Conservation (phyloP, 2,888 invertebrate species). For the Pterostichus niger region DNA sequence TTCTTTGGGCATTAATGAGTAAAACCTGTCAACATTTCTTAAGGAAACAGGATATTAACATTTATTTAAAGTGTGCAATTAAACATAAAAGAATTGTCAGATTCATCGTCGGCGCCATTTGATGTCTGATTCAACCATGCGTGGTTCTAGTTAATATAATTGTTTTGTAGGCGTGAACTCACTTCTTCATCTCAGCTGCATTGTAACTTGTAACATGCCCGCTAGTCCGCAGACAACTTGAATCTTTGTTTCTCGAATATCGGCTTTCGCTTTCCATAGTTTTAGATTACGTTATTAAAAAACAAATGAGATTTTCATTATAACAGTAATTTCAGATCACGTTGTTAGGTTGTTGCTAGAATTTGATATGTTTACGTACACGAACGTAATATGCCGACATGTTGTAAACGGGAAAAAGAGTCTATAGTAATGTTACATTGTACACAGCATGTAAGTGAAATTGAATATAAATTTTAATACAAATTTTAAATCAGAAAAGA, state of each 20-base stretch:
- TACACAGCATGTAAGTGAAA: constrained; percentile 4
- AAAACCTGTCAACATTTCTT: constrained; percentile 14
- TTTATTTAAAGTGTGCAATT: constrained; percentile 6
- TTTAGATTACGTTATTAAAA: constrained; percentile 52
- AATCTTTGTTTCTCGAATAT: constrained; percentile 41
- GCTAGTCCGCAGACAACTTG: background rate
- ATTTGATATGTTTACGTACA: constrained; percentile 36
- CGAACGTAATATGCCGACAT: constrained; percentile 20
- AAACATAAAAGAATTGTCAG: constrained; percentile 17
- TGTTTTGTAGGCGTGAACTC: constrained; percentile 52
- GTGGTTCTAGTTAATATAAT: constrained; percentile 34
- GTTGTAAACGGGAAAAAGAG: background rate
- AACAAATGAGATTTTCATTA: constrained; percentile 51
- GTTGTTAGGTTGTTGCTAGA: constrained; percentile 7
- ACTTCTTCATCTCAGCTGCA: constrained; percentile 1
- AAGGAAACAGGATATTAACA: constrained; percentile 9
- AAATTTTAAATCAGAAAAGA: constrained; percentile 4
- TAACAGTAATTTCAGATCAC: constrained; percentile 22
- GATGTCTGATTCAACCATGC: constrained; percentile 8
- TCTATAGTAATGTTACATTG: background rate
- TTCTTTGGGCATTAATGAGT: no score
- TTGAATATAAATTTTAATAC: constrained; percentile 26
- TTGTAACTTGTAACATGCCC: constrained; percentile 8
- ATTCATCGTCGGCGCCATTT: constrained; percentile 35
- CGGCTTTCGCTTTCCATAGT: constrained; percentile 19